Base-by-base conservation (phyloP, 92 coral and sea anemone genomes). In the Blastomussa wellsi region DNA sequence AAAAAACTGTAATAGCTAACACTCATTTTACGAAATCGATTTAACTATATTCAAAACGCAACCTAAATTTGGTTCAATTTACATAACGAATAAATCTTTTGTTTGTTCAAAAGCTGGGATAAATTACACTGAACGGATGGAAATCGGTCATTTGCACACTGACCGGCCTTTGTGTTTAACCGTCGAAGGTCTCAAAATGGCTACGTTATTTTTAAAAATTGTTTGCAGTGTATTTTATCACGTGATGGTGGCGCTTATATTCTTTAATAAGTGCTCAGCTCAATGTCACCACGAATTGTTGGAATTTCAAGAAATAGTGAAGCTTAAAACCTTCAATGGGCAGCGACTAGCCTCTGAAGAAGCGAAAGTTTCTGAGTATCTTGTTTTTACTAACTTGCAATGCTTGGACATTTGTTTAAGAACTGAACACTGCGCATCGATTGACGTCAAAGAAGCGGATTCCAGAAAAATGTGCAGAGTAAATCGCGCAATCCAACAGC, bases 321-420 rank as follows among this genome's bases (percentile, higher is more conserved):
- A 35, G 28, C 35, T 9, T 39, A 42, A 22, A 22, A 77, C 68
- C 5, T 52, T 77, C 44, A 57, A 7, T 12, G 39, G 79, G 26
- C 37, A 75, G 26, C 62, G 60, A 44, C 59, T 75, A 22, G 26
- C 79, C 9, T 16, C 24, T 26, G 20, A 11, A 41, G 31, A 53
- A n/a, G 68, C 67, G 12, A 11, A 31, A 28, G 31, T 52, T 55
- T 77, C 55, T 55, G 81, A 77, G 0, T 17, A 20, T 15, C 69
- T 20, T 16, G 68, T 52, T 1, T 77, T 53, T 12, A 53, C 48
- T 19, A 36, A 6, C 14, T 32, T 82, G 51, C 70, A 82, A 47
- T 82, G 86, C 41, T 47, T 82, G 35, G 70, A 82, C 15, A 26
- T 39, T 59, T 57, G 79, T 37, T 47, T 82, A 5, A 31, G 76